Evolutionary conservation across 1,140 invertebrate species (phyloP).

Genomic region (Carposina sasakii): DNA sequence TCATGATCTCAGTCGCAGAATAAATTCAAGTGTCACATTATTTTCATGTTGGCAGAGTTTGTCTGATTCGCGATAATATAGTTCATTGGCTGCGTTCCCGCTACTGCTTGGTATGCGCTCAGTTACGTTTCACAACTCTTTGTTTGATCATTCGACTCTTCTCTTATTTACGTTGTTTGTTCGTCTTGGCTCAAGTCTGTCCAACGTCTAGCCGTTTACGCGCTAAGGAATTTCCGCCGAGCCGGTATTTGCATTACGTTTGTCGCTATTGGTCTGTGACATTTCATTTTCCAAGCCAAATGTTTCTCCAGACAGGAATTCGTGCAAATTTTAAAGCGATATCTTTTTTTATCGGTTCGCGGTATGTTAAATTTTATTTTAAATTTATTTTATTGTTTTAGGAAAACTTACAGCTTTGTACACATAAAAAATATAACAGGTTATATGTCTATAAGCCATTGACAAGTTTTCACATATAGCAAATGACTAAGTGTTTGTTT

Average conservation of each 20-base stretch:
- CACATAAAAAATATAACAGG: too few relatives aligned
- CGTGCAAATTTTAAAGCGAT: slow-evolving; percentile 22
- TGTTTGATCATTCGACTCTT: slow-evolving; percentile 46
- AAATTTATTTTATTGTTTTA: slow-evolving; percentile 17
- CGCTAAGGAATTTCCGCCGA: slow-evolving; percentile 53
- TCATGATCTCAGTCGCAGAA: too few relatives aligned
- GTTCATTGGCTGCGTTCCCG: slow-evolving; percentile 56
- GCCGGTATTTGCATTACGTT: slow-evolving; percentile 49
- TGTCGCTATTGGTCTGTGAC: slow-evolving; percentile 42
- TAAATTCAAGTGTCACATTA: slow-evolving; percentile 24
- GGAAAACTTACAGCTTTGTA: too few relatives aligned
- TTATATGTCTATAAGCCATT: too few relatives aligned
- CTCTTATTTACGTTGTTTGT: slow-evolving; percentile 42
- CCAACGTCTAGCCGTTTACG: slow-evolving; percentile 60
- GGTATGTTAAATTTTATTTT: neutral
- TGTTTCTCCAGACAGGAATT: slow-evolving; percentile 54
- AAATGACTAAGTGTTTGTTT: too few relatives aligned
- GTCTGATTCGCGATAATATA: slow-evolving; percentile 31
- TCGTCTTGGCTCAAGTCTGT: slow-evolving; percentile 47
- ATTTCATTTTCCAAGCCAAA: slow-evolving; percentile 49
- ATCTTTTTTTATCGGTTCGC: slow-evolving; percentile 4
- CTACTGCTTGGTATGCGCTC: slow-evolving; percentile 38
- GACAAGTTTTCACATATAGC: too few relatives aligned
- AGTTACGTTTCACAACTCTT: slow-evolving; percentile 50
- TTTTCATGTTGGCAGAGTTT: slow-evolving; percentile 25